A percentile compares a stretch with the other conserved stretches of the same genome.
Evolutionary conservation across 1,140 invertebrate species (phyloP).

Genomic region (Teleogryllus occipitalis): DNA sequence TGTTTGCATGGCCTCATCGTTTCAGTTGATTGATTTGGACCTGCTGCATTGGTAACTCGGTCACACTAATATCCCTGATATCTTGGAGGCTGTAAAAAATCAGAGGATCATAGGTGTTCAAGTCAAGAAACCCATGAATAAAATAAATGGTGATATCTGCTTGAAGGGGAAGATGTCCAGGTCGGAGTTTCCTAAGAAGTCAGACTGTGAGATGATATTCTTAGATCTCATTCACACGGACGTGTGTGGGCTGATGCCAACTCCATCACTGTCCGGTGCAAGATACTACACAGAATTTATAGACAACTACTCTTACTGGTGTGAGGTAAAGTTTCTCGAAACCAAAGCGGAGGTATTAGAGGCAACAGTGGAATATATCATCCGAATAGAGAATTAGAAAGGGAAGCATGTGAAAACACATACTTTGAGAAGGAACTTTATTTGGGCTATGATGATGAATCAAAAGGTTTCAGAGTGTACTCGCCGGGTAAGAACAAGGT

Average conservation of each 20-base stretch:
- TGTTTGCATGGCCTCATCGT: neutral
- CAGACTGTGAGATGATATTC: neutral
- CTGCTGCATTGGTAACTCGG: neutral
- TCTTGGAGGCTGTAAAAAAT: neutral
- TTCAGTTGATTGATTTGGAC: neutral
- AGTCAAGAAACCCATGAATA: neutral
- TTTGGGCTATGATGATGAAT: too few species aligned
- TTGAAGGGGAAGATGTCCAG: neutral
- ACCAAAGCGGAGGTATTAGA: neutral
- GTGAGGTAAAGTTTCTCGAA: neutral
- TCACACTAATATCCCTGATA: neutral
- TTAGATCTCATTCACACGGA: neutral
- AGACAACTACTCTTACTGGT: neutral
- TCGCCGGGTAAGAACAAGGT: neutral
- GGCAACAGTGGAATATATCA: neutral
- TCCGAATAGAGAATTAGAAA: neutral
- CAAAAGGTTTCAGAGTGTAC: neutral
- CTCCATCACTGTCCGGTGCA: neutral
- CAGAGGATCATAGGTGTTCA: neutral
- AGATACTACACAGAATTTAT: neutral
- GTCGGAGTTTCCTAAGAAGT: neutral
- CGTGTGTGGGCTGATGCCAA: neutral
- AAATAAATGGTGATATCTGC: neutral
- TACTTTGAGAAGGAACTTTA: too few species aligned
- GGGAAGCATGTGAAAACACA: too few species aligned